These are phyloP conservation scores for Rhamnusium bicolor DNA, from an alignment of 2,888 invertebrate genomes.

Conservation along the genomic window DNA sequence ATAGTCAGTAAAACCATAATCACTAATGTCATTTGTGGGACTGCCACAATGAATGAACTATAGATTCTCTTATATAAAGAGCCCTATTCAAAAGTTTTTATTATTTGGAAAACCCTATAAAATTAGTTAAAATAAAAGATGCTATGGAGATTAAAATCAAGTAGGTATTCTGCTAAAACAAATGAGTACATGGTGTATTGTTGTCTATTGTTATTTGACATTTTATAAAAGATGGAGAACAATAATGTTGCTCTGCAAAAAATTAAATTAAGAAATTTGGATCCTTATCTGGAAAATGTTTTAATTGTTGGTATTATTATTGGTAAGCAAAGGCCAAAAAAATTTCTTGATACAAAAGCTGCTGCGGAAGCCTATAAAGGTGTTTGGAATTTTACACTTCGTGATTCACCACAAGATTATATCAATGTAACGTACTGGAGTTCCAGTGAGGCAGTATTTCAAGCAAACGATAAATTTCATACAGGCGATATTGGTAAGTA, in stretches of 20 bases:
- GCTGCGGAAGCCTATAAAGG: conserved; percentile 76
- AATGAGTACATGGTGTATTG: background rate
- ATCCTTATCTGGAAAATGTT: conserved; percentile 61
- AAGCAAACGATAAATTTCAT: conserved; percentile 77
- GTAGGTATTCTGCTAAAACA: background rate
- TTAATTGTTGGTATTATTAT: conserved; percentile 76
- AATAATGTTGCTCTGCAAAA: conserved; percentile 58
- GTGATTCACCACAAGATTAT: conserved; percentile 81
- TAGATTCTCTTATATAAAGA: too few relatives aligned
- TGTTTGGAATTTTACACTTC: conserved; percentile 84
- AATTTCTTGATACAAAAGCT: conserved; percentile 73
- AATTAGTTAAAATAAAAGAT: background rate
- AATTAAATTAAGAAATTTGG: conserved; percentile 62
- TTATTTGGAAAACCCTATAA: background rate
- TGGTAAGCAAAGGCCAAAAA: conserved; percentile 77
- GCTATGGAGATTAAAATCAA: background rate
- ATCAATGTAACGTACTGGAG: conserved; percentile 88
- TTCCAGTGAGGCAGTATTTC: conserved; percentile 75
- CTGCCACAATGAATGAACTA: too few relatives aligned
- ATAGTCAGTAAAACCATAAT: too few relatives aligned
- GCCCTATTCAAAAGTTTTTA: too few relatives aligned
- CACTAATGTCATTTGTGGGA: too few relatives aligned
- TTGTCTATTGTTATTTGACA: background rate
- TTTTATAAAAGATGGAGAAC: conserved; percentile 29
- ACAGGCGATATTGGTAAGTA: conserved; percentile 80